Evolutionary conservation across 1,140 invertebrate species (phyloP).

Genomic region (Drosophila obscura): DNA sequence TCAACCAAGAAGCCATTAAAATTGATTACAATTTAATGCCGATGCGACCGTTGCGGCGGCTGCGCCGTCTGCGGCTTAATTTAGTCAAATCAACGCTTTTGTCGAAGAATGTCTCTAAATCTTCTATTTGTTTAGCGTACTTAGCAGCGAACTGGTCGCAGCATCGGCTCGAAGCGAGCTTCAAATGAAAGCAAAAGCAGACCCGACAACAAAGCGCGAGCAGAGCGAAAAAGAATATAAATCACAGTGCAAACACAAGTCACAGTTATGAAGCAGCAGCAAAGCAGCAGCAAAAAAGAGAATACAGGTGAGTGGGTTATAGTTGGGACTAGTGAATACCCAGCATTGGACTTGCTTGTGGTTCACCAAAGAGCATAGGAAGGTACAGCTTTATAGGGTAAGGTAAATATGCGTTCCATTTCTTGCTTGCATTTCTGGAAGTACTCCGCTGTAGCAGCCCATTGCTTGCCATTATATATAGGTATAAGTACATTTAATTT

Average conservation of each 20-base stretch:
- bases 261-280: conserved; percentile 48
- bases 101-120: conserved; percentile 61
- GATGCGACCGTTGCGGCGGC: conserved; percentile 27
- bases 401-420: too few relatives aligned
- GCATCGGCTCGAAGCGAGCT: conserved; percentile 19
- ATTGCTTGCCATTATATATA: too few relatives aligned
- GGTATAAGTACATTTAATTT: too few relatives aligned
- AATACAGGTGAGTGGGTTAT: not conserved
- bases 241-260: conserved; percentile 45
- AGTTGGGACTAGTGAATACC: not conserved
- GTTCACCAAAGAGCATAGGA: not conserved
- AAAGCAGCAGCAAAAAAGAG: conserved; percentile 7
- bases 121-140: conserved; percentile 59
- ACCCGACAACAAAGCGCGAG: conserved; percentile 13
- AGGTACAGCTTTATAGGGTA: too few relatives aligned
- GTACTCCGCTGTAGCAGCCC: too few relatives aligned
- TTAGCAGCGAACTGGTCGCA: conserved; percentile 46
- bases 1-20: conserved; percentile 37
- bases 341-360: too few relatives aligned
- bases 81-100: conserved; percentile 77
- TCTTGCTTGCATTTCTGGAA: not conserved
- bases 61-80: conserved; percentile 51
- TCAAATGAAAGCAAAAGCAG: conserved; percentile 45
- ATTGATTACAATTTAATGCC: conserved; percentile 73
- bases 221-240: conserved; percentile 33